A percentile compares a stretch with the other conserved stretches of the same genome.
These are phyloP conservation scores for Galleria mellonella DNA, from an alignment of 1,140 invertebrate genomes.

Conservation along the genomic window DNA sequence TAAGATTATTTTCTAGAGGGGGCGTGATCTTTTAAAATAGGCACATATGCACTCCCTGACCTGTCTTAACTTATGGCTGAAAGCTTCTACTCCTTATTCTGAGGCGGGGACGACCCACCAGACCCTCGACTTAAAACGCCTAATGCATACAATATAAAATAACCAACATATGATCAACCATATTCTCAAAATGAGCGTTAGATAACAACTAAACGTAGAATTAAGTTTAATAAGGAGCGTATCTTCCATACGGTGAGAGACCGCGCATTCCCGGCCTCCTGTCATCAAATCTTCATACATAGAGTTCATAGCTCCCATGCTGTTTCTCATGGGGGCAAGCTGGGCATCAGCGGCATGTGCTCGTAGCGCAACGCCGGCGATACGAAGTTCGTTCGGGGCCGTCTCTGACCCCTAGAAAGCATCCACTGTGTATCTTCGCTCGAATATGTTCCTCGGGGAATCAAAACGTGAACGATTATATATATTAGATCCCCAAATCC, in stretches of 20 bases:
- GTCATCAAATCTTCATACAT: slow-evolving; percentile 87
- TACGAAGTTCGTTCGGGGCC: slow-evolving; percentile 78
- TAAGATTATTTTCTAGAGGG: too few relatives aligned
- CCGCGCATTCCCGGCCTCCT: slow-evolving; percentile 83
- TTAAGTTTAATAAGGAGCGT: slow-evolving; percentile 84
- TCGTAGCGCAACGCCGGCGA: slow-evolving; percentile 79
- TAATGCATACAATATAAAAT: slow-evolving; percentile 5
- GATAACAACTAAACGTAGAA: slow-evolving; percentile 14
- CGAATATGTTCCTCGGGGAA: slow-evolving; percentile 84
- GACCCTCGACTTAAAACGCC: too few relatives aligned
- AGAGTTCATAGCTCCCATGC: slow-evolving; percentile 75
- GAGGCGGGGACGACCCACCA: too few relatives aligned
- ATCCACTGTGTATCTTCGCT: slow-evolving; percentile 83
- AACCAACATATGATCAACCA: slow-evolving; percentile 4
- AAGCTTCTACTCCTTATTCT: too few relatives aligned
- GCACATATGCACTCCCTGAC: too few relatives aligned
- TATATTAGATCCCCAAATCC: slow-evolving; percentile 90
- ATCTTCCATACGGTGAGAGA: slow-evolving; percentile 85
- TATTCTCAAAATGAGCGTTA: slow-evolving; percentile 14
- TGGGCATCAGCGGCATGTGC: slow-evolving; percentile 80
- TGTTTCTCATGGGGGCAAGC: slow-evolving; percentile 74
- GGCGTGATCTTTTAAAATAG: too few relatives aligned
- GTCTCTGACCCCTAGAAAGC: slow-evolving; percentile 76
- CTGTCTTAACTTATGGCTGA: too few relatives aligned
- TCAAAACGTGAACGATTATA: slow-evolving; percentile 85